Base-by-base conservation (phyloP, 2,113 vertebrate species). In the Ptilonorhynchus violaceus region DNA sequence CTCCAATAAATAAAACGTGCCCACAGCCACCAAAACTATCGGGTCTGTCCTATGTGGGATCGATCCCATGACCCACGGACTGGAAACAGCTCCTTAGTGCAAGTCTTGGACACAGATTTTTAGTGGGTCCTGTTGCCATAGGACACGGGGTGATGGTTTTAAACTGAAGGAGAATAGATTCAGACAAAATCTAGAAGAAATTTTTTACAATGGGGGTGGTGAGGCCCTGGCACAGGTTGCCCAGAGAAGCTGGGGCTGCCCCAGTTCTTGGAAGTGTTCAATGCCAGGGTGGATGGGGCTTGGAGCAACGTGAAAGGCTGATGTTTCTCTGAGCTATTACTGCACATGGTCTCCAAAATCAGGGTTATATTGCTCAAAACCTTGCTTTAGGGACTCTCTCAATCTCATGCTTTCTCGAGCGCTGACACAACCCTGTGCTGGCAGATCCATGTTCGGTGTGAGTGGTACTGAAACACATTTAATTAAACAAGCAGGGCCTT, bases 361-460 rank as follows among this genome's bases (percentile, higher is more conserved):
- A 11, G 50, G 66, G 21, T 33, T 47, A 10, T 6, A n/a, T 47
- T 35, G 44, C n/a, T 53, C 25, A 72, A 35, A 83, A 59, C 16
- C 15, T 16, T 15, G 21, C 6, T 77, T 15, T 59, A 31, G 44
- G 52, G 84, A 6, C 63, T 8, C 30, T 64, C 21, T 47, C 50
- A 58, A 9, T 31, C 24, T 31, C 7, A 9, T 20, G 37, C 24
- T 46, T 76, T 52, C 56, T 46, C 42, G 33, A 11, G 56, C 3
- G 5, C 69, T 39, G 69, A 15, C 63, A 31, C 49, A 23, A 16
- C 13, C 31, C 69, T 1, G 6, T 0, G 0, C 46, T 41, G 39
- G 39, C 12, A 0, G 0, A 39, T 35, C 41, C 22, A 5, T 1
- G 0, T 41, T 55, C 0, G 0, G 9, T 0, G 0, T 35, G 35